These are phyloP conservation scores for Drosophila seguyi DNA, from an alignment of 1,140 invertebrate species.

Conservation along the genomic window DNA sequence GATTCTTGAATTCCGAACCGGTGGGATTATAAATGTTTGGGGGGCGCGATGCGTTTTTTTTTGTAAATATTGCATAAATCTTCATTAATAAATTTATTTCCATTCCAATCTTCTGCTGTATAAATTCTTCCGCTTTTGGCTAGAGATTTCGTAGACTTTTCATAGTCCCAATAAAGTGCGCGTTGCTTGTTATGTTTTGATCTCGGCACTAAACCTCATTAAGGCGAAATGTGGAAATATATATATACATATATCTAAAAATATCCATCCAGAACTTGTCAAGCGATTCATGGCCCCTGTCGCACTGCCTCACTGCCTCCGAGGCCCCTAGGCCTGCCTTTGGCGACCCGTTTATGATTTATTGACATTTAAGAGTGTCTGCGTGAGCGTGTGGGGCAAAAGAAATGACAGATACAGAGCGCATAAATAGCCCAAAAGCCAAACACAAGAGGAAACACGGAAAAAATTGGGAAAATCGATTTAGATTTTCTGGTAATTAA, in stretches of 20 bases:
- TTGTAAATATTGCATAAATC: slow-evolving; percentile 54
- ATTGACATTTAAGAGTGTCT: slow-evolving; percentile 73
- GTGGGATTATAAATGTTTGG: slow-evolving; percentile 37
- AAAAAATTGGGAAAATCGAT: slow-evolving; percentile 15
- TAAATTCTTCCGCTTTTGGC: slow-evolving; percentile 23
- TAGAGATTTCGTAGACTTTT: slow-evolving; percentile 21
- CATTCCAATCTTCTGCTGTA: not conserved
- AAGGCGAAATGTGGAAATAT: slow-evolving; percentile 48
- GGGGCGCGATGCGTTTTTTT: slow-evolving; percentile 21
- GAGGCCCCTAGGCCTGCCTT: not conserved
- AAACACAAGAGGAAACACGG: slow-evolving; percentile 18
- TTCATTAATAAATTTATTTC: slow-evolving; percentile 45
- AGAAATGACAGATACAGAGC: slow-evolving; percentile 46
- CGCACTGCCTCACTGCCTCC: not conserved
- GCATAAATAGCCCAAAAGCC: slow-evolving; percentile 44
- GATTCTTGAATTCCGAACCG: slow-evolving; percentile 26
- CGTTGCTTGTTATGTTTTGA: slow-evolving; percentile 64
- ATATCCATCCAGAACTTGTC: slow-evolving; percentile 43
- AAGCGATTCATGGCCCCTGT: slow-evolving; percentile 33
- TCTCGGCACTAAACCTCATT: slow-evolving; percentile 64
- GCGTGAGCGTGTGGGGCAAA: slow-evolving; percentile 46
- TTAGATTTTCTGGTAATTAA: slow-evolving; percentile 9
- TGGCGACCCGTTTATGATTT: slow-evolving; percentile 65
- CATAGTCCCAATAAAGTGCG: slow-evolving; percentile 48
- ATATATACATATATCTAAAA: slow-evolving; percentile 46